A percentile compares a stretch with the other conserved stretches of the same genome.
Evolutionary conservation across 2,113 vertebrate species (phyloP).

Genomic region (Nothobranchius furzeri): DNA sequence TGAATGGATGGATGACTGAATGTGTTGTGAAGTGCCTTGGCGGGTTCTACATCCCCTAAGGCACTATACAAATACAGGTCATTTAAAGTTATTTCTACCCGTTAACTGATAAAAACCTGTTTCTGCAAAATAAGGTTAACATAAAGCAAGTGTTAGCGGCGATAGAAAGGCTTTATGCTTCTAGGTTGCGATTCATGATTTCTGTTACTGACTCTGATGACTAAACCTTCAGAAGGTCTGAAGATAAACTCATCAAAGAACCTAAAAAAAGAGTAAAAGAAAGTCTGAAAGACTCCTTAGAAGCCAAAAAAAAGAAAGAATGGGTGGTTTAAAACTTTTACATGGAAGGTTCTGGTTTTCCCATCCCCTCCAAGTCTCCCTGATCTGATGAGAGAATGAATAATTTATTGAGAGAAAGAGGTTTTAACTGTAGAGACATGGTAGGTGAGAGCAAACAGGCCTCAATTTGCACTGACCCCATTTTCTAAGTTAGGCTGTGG

Average conservation of each 20-base stretch:
- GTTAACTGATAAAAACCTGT: no score
- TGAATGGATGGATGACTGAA: no score
- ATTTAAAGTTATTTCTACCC: no score
- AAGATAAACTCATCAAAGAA: no score
- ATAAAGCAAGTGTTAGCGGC: no score
- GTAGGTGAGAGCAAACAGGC: constrained; percentile 25
- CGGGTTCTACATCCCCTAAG: no score
- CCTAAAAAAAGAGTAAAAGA: neutral
- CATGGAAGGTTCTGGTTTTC: constrained; percentile 14
- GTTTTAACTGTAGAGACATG: constrained; percentile 56
- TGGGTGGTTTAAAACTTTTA: neutral
- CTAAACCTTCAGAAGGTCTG: no score
- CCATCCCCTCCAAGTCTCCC: constrained; percentile 19
- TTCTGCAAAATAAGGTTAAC: no score
- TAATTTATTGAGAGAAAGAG: constrained; percentile 60
- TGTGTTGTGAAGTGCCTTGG: no score
- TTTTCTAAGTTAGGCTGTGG: constrained; percentile 32
- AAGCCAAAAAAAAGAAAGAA: neutral
- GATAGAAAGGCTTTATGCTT: no score
- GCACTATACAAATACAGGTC: no score
- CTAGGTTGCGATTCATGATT: no score
- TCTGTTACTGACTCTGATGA: neutral
- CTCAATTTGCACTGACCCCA: constrained; percentile 19
- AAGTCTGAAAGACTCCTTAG: neutral
- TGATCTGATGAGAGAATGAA: constrained; percentile 53